These are phyloP conservation scores for Ylistrum balloti DNA, from an alignment of 1,140 invertebrate genomes.

Conservation along the genomic window DNA sequence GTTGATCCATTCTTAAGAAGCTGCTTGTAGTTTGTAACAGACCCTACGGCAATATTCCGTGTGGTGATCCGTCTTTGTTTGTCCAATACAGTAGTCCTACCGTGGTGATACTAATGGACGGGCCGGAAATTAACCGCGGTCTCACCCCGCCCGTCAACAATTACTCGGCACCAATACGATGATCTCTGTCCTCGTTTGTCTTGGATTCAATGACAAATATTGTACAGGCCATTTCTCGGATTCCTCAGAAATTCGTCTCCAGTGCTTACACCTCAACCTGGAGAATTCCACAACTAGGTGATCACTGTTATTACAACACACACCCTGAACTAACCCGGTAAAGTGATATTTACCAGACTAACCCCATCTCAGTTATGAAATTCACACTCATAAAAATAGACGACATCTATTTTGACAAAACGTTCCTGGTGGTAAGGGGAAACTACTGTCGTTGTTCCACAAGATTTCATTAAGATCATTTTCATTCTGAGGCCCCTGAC, in stretches of 20 bases:
- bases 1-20: not conserved
- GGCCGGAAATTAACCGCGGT: not conserved
- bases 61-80: not conserved
- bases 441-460: too few relatives aligned
- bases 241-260: conserved; percentile 24
- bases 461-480: too few relatives aligned
- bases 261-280: not conserved
- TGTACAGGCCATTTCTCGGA: not conserved
- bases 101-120: not conserved
- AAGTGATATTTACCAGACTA: not conserved
- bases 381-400: too few relatives aligned
- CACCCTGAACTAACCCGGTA: not conserved
- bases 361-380: too few relatives aligned
- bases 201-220: not conserved
- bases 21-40: not conserved
- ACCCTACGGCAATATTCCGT: not conserved
- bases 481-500: too few relatives aligned
- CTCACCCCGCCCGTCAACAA: not conserved
- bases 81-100: not conserved
- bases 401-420: too few relatives aligned
- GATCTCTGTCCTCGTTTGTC: not conserved
- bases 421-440: too few relatives aligned
- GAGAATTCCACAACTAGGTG: not conserved
- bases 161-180: not conserved
- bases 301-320: not conserved